These are phyloP conservation scores for Oceanodroma tethys DNA, from an alignment of 2,113 vertebrate species.

Conservation along the genomic window DNA sequence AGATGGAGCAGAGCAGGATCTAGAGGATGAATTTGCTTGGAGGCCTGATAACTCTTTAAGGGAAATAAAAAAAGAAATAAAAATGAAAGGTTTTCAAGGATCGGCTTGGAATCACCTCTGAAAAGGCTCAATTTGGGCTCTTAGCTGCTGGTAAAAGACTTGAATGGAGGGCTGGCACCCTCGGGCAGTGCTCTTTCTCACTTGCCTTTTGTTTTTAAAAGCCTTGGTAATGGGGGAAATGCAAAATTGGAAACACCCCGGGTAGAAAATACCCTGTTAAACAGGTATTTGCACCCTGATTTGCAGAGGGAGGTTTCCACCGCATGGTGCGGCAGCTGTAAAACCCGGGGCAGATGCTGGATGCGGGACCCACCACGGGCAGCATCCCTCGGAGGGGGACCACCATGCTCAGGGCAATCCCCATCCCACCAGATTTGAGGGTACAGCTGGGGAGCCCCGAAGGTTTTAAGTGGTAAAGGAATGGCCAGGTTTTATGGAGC, in stretches of 20 bases:
- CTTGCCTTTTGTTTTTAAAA: background rate
- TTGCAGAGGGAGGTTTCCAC: background rate
- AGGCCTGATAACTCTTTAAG: background rate
- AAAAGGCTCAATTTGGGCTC: background rate
- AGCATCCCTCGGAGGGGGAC: background rate
- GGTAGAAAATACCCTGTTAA: background rate
- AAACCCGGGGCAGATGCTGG: background rate
- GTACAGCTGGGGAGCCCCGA: rapidly evolving
- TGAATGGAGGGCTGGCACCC: background rate
- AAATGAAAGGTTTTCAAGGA: background rate
- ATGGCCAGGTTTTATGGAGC: background rate
- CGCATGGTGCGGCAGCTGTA: too few species aligned
- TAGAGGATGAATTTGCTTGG: background rate
- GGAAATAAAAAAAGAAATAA: too few species aligned
- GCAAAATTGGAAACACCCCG: background rate
- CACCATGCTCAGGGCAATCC: background rate
- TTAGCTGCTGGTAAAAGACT: background rate
- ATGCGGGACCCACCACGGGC: background rate
- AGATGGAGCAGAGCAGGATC: background rate
- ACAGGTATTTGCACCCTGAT: background rate
- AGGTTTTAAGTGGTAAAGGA: background rate
- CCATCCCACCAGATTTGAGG: background rate
- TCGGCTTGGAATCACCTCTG: background rate
- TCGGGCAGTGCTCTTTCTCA: background rate
- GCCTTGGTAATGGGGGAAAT: background rate